Conservation (phyloP, 2,888 invertebrate genomes). For the Fragum whitleyi region DNA sequence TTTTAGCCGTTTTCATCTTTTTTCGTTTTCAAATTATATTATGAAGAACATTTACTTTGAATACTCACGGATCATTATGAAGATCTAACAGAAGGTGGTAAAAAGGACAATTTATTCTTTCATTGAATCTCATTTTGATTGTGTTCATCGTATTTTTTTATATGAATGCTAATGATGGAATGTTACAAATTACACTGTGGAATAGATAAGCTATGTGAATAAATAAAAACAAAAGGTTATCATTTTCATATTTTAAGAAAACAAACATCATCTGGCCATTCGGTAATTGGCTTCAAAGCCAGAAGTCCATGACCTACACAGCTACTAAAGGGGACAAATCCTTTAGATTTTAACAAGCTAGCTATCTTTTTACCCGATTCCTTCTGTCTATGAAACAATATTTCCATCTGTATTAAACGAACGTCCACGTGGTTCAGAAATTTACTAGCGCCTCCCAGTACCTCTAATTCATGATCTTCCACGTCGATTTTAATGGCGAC, state of each 20-base stretch:
- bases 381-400: slow-evolving; percentile 65
- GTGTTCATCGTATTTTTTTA: too few relatives aligned
- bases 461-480: slow-evolving; percentile 73
- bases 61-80: too few relatives aligned
- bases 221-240: too few relatives aligned
- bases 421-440: slow-evolving; percentile 72
- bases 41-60: too few relatives aligned
- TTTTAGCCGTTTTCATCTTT: too few relatives aligned
- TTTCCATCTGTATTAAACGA: slow-evolving; percentile 74
- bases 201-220: too few relatives aligned
- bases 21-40: too few relatives aligned
- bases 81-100: too few relatives aligned
- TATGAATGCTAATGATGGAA: too few relatives aligned
- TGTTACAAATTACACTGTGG: too few relatives aligned
- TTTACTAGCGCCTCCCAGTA: slow-evolving; percentile 58
- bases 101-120: too few relatives aligned
- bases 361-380: slow-evolving; percentile 60
- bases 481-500: slow-evolving; percentile 78
- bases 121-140: too few relatives aligned
- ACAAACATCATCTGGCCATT: slow-evolving; percentile 76
- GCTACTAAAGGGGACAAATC: neutral
- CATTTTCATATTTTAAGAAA: slow-evolving; percentile 29
- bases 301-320: neutral
- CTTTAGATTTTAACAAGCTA: slow-evolving; percentile 47
- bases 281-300: slow-evolving; percentile 68